Conservation (phyloP, 1,140 invertebrate genomes). For the fruit fly (Drosophila melanogaster) region Release_6_plus_ISO1_MT NT_033777.3:18735501-18736000, state of each 20-base stretch:
- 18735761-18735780: slow-evolving; percentile 91
- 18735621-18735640: slow-evolving; percentile 87
- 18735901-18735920: slow-evolving; percentile 91
- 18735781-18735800: slow-evolving; percentile 89
- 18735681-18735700: slow-evolving; percentile 89
- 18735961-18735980: slow-evolving; percentile 92
- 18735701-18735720: slow-evolving; percentile 93
- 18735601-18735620: slow-evolving; percentile 68
- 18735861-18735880: slow-evolving; percentile 89
- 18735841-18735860: slow-evolving; percentile 85
- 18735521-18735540: slow-evolving; percentile 75
- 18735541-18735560: slow-evolving; percentile 56
- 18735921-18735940: slow-evolving; percentile 95
- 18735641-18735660: slow-evolving; percentile 88
- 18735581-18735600: slow-evolving; percentile 70
- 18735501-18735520: slow-evolving; percentile 88
- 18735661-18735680: slow-evolving; percentile 89
- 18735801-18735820: slow-evolving; percentile 91
- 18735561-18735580: slow-evolving; percentile 74
- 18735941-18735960: slow-evolving; percentile 92
- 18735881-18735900: slow-evolving; percentile 90
- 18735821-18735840: slow-evolving; percentile 86
- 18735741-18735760: slow-evolving; percentile 90
- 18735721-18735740: slow-evolving; percentile 90
- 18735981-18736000: slow-evolving; percentile 93